A percentile compares a stretch with the other conserved stretches of the same genome.
Evolutionary conservation across 2,797 vertebrate species (phyloP).

Genomic region (Poecilia wingei): DNA sequence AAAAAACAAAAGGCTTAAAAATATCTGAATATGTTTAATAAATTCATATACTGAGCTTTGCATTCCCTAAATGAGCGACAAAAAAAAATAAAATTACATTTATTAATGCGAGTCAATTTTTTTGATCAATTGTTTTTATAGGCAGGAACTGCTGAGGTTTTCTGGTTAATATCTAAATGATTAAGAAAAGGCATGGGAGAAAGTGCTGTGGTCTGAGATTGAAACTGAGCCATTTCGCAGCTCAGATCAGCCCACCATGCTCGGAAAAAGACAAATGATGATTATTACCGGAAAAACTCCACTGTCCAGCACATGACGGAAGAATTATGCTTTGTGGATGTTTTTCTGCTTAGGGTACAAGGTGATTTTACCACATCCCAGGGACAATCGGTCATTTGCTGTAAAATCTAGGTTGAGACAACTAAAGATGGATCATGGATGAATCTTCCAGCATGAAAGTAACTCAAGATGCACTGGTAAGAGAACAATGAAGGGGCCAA

Average conservation of each 20-base stretch:
- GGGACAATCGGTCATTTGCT: background rate
- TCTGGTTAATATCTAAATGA: background rate
- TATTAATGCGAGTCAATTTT: background rate
- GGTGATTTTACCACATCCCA: background rate
- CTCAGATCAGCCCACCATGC: background rate
- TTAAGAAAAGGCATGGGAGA: background rate
- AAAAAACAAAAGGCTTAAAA: background rate
- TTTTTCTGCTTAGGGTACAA: background rate
- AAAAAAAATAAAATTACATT: background rate
- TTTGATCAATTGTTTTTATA: background rate
- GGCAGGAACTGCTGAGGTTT: background rate
- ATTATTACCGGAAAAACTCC: background rate
- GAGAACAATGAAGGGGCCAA: background rate
- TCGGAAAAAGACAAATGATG: background rate
- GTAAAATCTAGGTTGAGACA: background rate
- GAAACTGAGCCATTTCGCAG: background rate
- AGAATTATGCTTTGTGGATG: background rate
- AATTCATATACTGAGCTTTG: background rate
- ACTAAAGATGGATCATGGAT: background rate
- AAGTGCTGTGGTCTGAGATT: background rate
- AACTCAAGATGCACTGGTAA: background rate
- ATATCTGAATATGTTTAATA: background rate
- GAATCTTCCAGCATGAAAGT: background rate
- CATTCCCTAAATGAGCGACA: background rate
- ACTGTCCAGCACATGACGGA: background rate